Conservation (phyloP, 1,140 invertebrate genomes). For the Araneus ventricosus region DNA sequence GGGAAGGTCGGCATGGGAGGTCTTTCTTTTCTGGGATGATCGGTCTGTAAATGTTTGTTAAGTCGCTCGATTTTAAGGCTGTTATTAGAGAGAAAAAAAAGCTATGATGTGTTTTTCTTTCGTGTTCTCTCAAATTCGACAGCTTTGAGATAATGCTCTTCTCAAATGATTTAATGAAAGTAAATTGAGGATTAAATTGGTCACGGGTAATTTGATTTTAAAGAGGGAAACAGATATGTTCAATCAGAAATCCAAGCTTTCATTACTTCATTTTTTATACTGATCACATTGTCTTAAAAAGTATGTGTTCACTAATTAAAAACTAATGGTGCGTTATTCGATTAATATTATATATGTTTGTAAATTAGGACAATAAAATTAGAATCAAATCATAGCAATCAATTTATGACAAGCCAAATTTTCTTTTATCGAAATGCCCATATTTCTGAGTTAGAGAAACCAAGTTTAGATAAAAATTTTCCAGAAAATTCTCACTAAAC, state of each 20-base stretch:
- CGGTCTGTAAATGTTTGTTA: slow-evolving; percentile 26
- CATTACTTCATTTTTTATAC: too few species aligned
- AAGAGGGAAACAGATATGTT: background rate
- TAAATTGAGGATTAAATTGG: background rate
- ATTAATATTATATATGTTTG: too few species aligned
- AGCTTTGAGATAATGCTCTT: background rate
- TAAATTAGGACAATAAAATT: too few species aligned
- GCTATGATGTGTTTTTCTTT: background rate
- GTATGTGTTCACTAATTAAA: too few species aligned
- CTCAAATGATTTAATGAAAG: background rate
- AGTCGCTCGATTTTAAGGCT: background rate
- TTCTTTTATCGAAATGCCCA: too few species aligned
- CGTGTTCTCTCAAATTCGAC: background rate
- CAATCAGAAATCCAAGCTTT: background rate
- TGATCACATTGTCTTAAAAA: too few species aligned
- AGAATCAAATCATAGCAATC: too few species aligned
- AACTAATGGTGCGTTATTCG: too few species aligned
- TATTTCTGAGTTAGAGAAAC: too few species aligned
- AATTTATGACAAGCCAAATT: too few species aligned
- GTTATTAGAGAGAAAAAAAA: background rate
- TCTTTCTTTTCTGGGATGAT: slow-evolving; percentile 27
- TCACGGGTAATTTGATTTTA: background rate
- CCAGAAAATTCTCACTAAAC: too few species aligned
- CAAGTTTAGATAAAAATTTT: too few species aligned
- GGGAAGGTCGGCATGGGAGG: background rate